Evolutionary conservation across 2,797 vertebrate species (phyloP), one percentile per base, ranked within the genome.

Genomic region (Rhinophrynus dorsalis): DNA sequence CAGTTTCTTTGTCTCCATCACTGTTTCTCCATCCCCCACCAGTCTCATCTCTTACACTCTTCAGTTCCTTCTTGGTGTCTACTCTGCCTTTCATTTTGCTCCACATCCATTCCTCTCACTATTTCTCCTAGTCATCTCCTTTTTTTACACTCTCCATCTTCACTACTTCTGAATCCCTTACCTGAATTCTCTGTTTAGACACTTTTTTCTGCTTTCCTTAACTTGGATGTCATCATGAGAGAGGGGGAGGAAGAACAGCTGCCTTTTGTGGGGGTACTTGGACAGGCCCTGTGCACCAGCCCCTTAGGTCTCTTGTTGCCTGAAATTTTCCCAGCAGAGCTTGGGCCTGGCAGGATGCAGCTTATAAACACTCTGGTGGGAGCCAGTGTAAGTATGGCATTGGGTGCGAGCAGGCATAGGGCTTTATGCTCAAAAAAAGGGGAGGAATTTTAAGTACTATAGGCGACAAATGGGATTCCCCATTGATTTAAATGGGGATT

Each of bases 351-450:
- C 30, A 78, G 73, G 73, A 80, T 64, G 1, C 56, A 80, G 66
- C 79, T 81, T 58, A 51, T 65, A 2, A 80, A 80, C 56, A 77
- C 81, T 3, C 68, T 82, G 11, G 75, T 80, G 63, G 78, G 75
- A 30, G 72, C 61, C 13, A 80, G 71, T 73, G 83, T 82, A 78
- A 83, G 80, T 75, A 74, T 7, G 29, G 20, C 5, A 1, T 11
- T 47, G 4, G 42, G 17, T 8, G 17, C 2, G 6, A 2, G 42
- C 18, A 21, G 42, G 42, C 42, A 3, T 8, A 4, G 6, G n/a
- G 13, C 37, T 40, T 40, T n/a, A n/a, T n/a, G n/a, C n/a, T n/a
- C n/a, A n/a, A n/a, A n/a, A n/a, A n/a, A n/a, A n/a, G n/a, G n/a
- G n/a, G n/a, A n/a, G n/a, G n/a, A n/a, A n/a, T n/a, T n/a, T n/a